Evolutionary conservation across 2,113 vertebrate species (phyloP).

Genomic region (Mandrillus leucophaeus): DNA sequence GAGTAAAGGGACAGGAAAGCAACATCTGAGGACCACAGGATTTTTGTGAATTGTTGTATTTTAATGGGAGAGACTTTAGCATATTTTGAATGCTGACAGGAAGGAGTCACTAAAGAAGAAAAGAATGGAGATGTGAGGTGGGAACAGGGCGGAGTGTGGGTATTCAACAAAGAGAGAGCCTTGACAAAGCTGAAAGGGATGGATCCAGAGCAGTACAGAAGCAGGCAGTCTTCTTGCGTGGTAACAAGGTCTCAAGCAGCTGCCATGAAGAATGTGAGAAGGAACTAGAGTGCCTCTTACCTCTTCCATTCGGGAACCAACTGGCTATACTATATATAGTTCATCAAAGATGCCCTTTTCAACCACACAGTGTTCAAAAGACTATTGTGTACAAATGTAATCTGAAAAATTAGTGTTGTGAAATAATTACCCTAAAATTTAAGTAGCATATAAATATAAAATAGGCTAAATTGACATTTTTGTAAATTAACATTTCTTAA

Average conservation of each 20-base stretch:
- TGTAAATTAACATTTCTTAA: background rate
- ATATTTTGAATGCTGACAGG: background rate
- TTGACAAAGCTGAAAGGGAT: background rate
- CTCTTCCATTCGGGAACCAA: background rate
- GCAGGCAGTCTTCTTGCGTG: background rate
- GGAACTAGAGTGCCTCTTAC: background rate
- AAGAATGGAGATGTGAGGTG: background rate
- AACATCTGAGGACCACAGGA: background rate
- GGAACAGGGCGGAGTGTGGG: background rate
- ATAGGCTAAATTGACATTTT: conserved; percentile 31
- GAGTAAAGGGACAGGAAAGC: background rate
- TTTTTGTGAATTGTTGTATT: background rate
- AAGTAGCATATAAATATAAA: background rate
- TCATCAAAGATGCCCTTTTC: background rate
- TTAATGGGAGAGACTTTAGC: background rate
- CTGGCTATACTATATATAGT: background rate
- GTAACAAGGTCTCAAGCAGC: background rate
- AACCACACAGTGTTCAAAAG: background rate
- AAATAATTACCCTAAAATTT: background rate
- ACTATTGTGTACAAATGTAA: background rate
- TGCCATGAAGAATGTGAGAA: background rate
- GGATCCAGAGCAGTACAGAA: background rate
- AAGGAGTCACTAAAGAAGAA: background rate
- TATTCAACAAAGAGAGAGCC: background rate
- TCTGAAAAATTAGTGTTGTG: conserved; percentile 27